Conservation (phyloP, 2,888 invertebrate genomes). For the Luperina nickerlii region DNA sequence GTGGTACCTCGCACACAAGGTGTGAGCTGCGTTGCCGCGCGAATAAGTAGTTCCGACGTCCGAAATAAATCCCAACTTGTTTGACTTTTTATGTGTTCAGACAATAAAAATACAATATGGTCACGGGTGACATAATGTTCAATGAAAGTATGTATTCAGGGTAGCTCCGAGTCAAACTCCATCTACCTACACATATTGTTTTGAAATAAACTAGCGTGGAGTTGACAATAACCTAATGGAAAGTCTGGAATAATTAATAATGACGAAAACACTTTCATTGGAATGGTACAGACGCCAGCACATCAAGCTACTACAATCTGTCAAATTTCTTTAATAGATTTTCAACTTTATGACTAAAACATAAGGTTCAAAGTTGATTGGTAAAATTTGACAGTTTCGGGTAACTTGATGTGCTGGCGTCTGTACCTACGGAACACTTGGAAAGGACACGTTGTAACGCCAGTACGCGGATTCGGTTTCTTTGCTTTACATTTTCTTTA, state of each 20-base stretch:
- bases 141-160: too few relatives aligned
- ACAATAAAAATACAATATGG: too few relatives aligned
- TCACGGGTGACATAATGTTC: too few relatives aligned
- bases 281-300: too few relatives aligned
- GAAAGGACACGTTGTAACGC: slow-evolving; percentile 29
- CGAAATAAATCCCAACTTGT: background rate
- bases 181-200: background rate
- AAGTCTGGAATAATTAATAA: background rate
- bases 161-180: too few relatives aligned
- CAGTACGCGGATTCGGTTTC: slow-evolving; percentile 27
- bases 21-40: background rate
- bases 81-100: background rate
- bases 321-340: too few relatives aligned
- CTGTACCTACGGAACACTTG: background rate
- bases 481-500: background rate
- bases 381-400: too few relatives aligned
- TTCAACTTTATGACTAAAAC: too few relatives aligned
- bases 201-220: background rate
- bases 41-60: background rate
- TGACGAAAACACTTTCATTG: background rate
- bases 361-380: too few relatives aligned
- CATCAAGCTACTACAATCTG: too few relatives aligned
- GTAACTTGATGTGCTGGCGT: too few relatives aligned
- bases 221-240: background rate
- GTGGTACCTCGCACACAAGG: background rate